Conservation (phyloP, 2,888 invertebrate genomes). For the Apamea crenata region DNA sequence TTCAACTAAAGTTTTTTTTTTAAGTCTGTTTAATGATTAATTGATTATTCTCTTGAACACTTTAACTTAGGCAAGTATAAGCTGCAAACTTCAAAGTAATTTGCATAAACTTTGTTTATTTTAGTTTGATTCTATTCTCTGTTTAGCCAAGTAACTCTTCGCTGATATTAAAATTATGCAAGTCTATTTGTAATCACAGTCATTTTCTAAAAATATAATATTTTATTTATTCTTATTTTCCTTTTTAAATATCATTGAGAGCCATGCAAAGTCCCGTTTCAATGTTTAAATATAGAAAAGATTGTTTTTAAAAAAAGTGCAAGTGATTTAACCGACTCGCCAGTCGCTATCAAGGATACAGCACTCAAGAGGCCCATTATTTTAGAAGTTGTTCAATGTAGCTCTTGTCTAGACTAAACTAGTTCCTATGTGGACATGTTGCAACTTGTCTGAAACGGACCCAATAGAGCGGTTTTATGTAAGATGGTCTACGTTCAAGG, state of each 20-base stretch:
- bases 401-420: conserved; percentile 40
- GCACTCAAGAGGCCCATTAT: conserved; percentile 30
- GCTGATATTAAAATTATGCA: not conserved
- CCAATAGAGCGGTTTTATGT: not conserved
- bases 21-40: not conserved
- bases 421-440: conserved; percentile 57
- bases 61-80: not conserved
- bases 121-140: not conserved
- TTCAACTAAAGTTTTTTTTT: not conserved
- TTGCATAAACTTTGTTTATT: not conserved
- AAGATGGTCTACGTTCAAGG: conserved; percentile 37
- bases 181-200: not conserved
- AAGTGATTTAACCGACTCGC: not conserved
- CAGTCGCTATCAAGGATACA: conserved; percentile 8
- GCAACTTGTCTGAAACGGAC: conserved; percentile 49
- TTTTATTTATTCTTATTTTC: not conserved
- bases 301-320: not conserved
- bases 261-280: not conserved
- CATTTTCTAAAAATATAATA: not conserved
- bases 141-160: not conserved
- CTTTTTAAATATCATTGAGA: not conserved
- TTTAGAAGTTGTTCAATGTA: not conserved
- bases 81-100: not conserved
- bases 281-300: not conserved
- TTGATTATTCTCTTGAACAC: not conserved